Evolutionary conservation across 1,140 invertebrate genomes (phyloP).

Genomic region (Drosophila setifemur): DNA sequence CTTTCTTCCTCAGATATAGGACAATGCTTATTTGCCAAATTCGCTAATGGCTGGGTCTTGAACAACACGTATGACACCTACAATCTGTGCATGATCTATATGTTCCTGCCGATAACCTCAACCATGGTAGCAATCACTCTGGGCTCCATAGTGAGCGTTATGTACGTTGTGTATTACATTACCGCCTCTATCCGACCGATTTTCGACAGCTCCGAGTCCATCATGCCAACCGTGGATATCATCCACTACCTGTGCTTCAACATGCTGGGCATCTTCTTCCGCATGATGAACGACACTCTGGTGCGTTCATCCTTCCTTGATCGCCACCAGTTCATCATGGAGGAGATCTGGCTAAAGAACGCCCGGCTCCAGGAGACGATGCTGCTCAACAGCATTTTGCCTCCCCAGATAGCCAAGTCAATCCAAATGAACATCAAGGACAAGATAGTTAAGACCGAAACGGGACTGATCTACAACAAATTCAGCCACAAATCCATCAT

Average conservation of each 20-base stretch:
- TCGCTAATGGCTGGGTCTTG: background rate
- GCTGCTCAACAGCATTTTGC: constrained; percentile 93
- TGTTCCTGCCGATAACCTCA: constrained; percentile 89
- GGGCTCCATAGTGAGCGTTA: constrained; percentile 85
- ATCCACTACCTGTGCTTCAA: constrained; percentile 90
- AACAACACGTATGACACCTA: constrained; percentile 85
- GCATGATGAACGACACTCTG: constrained; percentile 92
- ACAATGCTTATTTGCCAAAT: no score
- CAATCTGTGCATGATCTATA: constrained; percentile 88
- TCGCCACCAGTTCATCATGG: constrained; percentile 91
- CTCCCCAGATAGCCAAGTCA: constrained; percentile 90
- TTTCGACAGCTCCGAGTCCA: background rate
- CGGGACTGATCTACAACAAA: background rate
- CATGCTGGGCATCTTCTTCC: constrained; percentile 91
- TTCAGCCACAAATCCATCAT: constrained; percentile 84
- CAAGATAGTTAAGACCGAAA: constrained; percentile 84
- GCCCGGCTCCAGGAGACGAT: constrained; percentile 94
- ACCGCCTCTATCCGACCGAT: constrained; percentile 85
- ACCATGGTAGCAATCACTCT: constrained; percentile 86
- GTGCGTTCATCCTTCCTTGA: constrained; percentile 94
- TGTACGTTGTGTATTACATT: constrained; percentile 85
- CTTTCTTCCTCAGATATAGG: no score
- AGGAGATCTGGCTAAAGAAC: constrained; percentile 89
- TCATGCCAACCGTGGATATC: constrained; percentile 84
- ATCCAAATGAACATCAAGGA: constrained; percentile 89